A percentile compares a stretch with the other conserved stretches of the same genome.
Evolutionary conservation across 1,140 invertebrate species (phyloP).

Genomic region (Caenorhabditis brenneri): DNA sequence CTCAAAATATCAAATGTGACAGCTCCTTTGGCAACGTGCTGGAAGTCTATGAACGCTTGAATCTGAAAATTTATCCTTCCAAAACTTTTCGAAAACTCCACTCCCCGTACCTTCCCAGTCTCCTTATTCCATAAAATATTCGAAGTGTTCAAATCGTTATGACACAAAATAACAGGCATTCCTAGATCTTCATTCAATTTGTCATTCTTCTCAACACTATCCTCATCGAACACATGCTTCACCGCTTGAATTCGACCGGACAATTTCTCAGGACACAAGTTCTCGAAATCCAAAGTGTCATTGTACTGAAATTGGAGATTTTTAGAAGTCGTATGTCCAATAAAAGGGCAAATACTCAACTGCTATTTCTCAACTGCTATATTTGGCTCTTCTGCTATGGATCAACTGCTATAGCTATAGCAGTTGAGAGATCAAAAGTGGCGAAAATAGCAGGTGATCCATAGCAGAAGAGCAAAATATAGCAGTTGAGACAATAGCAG

Average conservation of each 20-base stretch:
- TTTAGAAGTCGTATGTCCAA: neutral
- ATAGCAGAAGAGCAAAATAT: too few relatives aligned
- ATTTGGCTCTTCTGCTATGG: too few relatives aligned
- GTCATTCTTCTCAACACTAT: neutral
- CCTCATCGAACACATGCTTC: conserved; percentile 8
- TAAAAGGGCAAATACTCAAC: too few relatives aligned
- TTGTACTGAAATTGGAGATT: neutral
- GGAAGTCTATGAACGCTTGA: conserved; percentile 29
- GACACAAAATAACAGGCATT: conserved; percentile 1
- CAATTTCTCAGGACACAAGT: neutral
- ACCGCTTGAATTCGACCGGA: neutral
- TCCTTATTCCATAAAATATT: conserved; percentile 6
- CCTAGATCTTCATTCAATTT: neutral
- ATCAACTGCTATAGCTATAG: too few relatives aligned
- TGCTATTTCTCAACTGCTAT: too few relatives aligned
- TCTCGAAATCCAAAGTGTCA: conserved; percentile 23
- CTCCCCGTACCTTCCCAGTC: neutral
- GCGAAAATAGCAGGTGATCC: too few relatives aligned
- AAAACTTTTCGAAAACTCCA: neutral
- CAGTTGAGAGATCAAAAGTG: too few relatives aligned
- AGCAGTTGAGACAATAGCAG: too few relatives aligned
- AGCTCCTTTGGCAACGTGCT: neutral
- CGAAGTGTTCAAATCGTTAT: conserved; percentile 24
- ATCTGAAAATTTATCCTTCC: neutral
- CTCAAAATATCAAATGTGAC: neutral